Evolutionary conservation across 2,113 vertebrate genomes (phyloP), one percentile per base, ranked within the genome.

Genomic region (Thalassoma bifasciatum): DNA sequence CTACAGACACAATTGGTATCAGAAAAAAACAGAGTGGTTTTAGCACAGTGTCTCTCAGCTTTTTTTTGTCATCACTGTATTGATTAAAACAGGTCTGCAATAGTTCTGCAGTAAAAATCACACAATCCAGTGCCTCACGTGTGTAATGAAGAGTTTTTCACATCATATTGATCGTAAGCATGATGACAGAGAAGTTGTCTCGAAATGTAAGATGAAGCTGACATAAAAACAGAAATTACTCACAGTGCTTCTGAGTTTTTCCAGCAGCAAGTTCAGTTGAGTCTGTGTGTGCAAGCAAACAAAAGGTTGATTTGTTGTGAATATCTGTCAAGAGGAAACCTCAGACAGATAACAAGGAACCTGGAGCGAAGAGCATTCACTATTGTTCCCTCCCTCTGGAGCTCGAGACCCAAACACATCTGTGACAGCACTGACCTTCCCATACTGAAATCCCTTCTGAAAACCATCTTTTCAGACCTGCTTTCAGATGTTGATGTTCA

Each of bases 161-260:
- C 2, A 5, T 44, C 16, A 5, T 17, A 3, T 44, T 44, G 42
- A 44, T 17, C 6, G 42, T 17, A 14, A 17, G 42, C 14, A 44
- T 16, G 42, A 44, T 5, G 13, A 16, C 42, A 44, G 16, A 44
- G 42, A 44, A 2, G 13, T 17, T 16, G 2, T 44, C 3, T 2
- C 16, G 1, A n/a, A 1, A 47, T 19, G n/a, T 1, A 17, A 8
- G 2, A 49, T 49, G 8, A 10, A 49, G n/a, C 19, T 49, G 16
- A 8, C 44, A 46, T 17, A 17, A 14, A 10, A 46, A 14, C 8
- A 49, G n/a, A 42, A 67, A 26, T 62, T 92, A 97, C 98, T 97
- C 93, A 99, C 98, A 53, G 98, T 99, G 88, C 97, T 97, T 80
- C 95, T 96, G 66, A 99, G 96, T 87, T 99, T 99, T 91, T 99